Percentiles rank a stretch among this genome's conserved stretches.
Conservation (phyloP, 2,113 vertebrate genomes). For the Phoenicopterus ruber region DNA sequence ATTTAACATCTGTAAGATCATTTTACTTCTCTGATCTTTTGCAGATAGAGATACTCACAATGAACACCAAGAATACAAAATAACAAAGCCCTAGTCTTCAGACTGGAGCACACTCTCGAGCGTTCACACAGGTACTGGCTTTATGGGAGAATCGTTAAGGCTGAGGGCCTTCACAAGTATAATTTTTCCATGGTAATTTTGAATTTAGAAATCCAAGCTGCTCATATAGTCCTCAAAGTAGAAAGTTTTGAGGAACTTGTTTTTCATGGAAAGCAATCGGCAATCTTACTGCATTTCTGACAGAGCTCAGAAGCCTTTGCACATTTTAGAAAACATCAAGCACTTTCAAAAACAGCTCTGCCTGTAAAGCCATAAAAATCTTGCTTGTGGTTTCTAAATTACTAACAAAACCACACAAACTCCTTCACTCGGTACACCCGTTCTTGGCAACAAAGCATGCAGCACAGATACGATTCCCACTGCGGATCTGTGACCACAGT, state of each 20-base stretch:
- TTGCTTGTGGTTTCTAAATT: conserved; percentile 41
- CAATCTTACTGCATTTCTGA: neutral
- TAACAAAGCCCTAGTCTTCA: neutral
- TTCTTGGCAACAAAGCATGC: neutral
- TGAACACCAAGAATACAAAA: neutral
- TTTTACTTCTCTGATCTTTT: neutral
- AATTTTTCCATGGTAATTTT: neutral
- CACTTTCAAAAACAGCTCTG: neutral
- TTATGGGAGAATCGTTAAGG: neutral
- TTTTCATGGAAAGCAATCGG: neutral
- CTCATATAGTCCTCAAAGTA: neutral
- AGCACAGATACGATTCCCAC: neutral
- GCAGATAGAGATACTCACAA: neutral
- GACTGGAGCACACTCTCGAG: neutral
- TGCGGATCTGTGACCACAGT: neutral
- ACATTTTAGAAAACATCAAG: neutral
- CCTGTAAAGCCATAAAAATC: conserved; percentile 37
- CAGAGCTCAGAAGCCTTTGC: neutral
- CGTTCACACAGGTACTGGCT: neutral
- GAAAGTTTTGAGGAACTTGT: neutral
- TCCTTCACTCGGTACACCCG: neutral
- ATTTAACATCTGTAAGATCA: neutral
- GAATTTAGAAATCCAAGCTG: neutral
- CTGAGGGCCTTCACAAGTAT: neutral
- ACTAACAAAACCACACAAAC: conserved; percentile 24